Evolutionary conservation across 2,113 vertebrate species (phyloP).

Genomic region (Melanerpes formicivorus): DNA sequence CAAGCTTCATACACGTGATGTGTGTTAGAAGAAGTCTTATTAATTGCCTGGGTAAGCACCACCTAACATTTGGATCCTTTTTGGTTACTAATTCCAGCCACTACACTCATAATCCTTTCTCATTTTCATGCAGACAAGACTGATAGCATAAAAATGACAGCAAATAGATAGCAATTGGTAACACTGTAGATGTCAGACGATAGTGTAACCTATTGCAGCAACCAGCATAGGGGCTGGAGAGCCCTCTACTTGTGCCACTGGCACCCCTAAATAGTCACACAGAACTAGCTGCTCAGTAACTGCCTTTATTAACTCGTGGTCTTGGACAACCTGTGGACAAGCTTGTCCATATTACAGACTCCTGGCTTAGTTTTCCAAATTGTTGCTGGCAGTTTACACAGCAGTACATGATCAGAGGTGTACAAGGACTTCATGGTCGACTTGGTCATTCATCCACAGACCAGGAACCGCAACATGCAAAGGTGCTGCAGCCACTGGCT

Average conservation of each 20-base stretch:
- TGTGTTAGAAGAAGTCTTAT: background rate
- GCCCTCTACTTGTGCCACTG: background rate
- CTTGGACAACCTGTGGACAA: background rate
- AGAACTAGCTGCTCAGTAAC: background rate
- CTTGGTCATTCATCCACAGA: background rate
- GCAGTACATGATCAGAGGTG: background rate
- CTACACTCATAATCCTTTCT: background rate
- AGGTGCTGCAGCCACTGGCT: background rate
- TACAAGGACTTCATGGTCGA: background rate
- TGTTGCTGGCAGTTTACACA: background rate
- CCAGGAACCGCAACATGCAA: background rate
- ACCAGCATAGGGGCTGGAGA: background rate
- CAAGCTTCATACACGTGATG: background rate
- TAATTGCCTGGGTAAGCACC: background rate
- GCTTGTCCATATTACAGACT: no score
- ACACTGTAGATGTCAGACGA: fast-evolving
- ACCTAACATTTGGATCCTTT: background rate
- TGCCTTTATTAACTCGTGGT: background rate
- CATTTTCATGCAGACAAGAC: background rate
- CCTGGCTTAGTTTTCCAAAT: background rate
- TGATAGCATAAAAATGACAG: background rate
- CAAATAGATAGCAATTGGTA: background rate
- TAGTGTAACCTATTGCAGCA: background rate
- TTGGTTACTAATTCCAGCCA: background rate
- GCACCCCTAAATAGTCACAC: background rate